phyloP scores from a whole-genome alignment of 2,888 invertebrate genomes.

The Adela reaumurella region DNA sequence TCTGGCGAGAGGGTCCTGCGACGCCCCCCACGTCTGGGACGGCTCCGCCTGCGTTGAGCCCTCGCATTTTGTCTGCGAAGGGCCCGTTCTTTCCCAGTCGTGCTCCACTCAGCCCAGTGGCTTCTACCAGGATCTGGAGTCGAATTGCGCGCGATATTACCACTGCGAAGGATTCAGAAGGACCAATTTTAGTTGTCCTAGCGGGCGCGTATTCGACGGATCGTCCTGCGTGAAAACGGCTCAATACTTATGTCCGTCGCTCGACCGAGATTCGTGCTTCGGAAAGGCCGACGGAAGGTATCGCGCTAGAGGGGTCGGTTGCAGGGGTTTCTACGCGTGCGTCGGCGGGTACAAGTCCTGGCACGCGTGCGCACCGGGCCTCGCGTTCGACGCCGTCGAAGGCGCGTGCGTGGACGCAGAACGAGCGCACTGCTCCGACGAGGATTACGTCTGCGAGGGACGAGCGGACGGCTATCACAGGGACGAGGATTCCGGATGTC shows the following conservation, averaged over 20 bases:
- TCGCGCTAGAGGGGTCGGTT: slow-evolving; percentile 44
- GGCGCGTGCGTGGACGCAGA: slow-evolving; percentile 43
- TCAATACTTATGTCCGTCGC: slow-evolving; percentile 40
- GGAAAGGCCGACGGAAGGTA: slow-evolving; percentile 54
- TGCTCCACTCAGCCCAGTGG: slow-evolving; percentile 52
- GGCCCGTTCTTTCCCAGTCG: slow-evolving; percentile 24
- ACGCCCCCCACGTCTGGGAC: slow-evolving; percentile 43
- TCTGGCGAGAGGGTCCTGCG: slow-evolving; percentile 41
- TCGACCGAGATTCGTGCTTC: slow-evolving; percentile 48
- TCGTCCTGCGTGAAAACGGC: slow-evolving; percentile 31
- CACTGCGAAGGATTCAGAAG: slow-evolving; percentile 41
- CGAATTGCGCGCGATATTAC: slow-evolving; percentile 50
- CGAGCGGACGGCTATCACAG: slow-evolving; percentile 56
- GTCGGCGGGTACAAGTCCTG: slow-evolving; percentile 52
- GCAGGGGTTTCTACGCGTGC: slow-evolving; percentile 59
- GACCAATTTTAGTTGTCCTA: slow-evolving; percentile 35
- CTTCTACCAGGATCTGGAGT: slow-evolving; percentile 48
- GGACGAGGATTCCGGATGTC: slow-evolving; percentile 51
- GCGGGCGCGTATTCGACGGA: slow-evolving; percentile 42
- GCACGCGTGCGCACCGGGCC: slow-evolving; percentile 51
- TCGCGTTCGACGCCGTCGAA: slow-evolving; percentile 45
- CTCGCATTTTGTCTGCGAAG: slow-evolving; percentile 38
- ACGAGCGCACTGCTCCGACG: slow-evolving; percentile 25
- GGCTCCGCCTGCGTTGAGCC: slow-evolving; percentile 40
- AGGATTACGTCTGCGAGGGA: slow-evolving; percentile 44